Evolutionary conservation across 2,888 invertebrate genomes (phyloP).

Genomic region (Hydriomena furcata): DNA sequence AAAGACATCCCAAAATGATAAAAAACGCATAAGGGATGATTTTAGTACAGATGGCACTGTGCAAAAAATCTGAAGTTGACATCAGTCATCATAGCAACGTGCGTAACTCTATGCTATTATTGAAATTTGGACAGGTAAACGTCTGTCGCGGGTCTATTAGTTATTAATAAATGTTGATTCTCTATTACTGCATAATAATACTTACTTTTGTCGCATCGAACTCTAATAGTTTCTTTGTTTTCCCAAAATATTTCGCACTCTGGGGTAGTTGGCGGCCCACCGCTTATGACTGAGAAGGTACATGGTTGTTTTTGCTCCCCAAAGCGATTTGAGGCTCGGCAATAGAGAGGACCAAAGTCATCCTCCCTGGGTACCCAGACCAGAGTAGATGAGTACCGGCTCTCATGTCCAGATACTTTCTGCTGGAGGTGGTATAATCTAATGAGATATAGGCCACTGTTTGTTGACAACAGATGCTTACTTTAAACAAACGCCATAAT

Average conservation of each 20-base stretch:
- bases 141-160: too few species aligned
- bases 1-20: too few species aligned
- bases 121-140: too few species aligned
- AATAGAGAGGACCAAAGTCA: conserved; percentile 58
- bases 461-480: too few species aligned
- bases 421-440: conserved; percentile 33
- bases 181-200: too few species aligned
- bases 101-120: too few species aligned
- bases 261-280: conserved; percentile 57
- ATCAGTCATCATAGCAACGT: too few species aligned
- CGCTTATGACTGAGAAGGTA: conserved; percentile 47
- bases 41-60: too few species aligned
- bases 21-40: too few species aligned
- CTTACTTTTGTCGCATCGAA: conserved; percentile 62
- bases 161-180: too few species aligned
- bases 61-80: too few species aligned
- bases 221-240: conserved; percentile 44
- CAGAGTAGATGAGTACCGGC: conserved; percentile 59
- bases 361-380: conserved; percentile 57
- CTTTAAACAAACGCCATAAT: background rate
- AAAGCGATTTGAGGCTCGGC: conserved; percentile 61
- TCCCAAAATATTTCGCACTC: conserved; percentile 46
- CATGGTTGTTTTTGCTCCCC: conserved; percentile 67
- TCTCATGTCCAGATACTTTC: conserved; percentile 54
- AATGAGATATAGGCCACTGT: background rate